phyloP scores from a whole-genome alignment of 2,888 invertebrate genomes.

The Hartigia nigra region DNA sequence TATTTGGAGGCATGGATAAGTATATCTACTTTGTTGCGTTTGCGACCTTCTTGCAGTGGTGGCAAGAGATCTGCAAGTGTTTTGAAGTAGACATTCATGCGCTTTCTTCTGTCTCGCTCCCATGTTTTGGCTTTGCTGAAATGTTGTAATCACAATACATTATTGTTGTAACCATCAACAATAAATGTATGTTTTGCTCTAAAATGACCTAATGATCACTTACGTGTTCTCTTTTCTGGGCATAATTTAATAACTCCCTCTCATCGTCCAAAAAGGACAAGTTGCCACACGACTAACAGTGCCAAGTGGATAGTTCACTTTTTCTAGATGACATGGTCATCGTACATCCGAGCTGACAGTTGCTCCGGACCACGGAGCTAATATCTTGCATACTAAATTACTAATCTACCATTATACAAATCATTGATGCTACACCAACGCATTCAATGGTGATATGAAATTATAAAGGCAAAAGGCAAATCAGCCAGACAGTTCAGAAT shows the following conservation, averaged over 20 bases:
- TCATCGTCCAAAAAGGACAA: slow-evolving; percentile 40
- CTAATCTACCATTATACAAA: neutral
- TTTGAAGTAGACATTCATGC: slow-evolving; percentile 71
- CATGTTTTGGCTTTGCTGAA: slow-evolving; percentile 75
- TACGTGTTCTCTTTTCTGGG: slow-evolving; percentile 64
- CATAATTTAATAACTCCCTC: slow-evolving; percentile 57
- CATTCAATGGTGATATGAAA: neutral
- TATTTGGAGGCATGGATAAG: slow-evolving; percentile 62
- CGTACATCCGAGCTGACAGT: neutral
- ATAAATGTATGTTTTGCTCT: neutral
- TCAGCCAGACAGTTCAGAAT: neutral
- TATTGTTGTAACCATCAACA: neutral
- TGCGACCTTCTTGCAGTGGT: slow-evolving; percentile 69
- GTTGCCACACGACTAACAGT: neutral
- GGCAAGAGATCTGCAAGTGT: slow-evolving; percentile 68
- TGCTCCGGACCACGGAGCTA: neutral
- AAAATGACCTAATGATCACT: slow-evolving; percentile 26
- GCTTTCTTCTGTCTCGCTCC: slow-evolving; percentile 77
- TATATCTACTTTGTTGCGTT: slow-evolving; percentile 70
- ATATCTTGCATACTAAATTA: neutral
- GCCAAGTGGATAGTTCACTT: neutral
- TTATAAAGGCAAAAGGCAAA: neutral
- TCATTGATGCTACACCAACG: neutral
- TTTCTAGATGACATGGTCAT: neutral
- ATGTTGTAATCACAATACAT: slow-evolving; percentile 21